These are phyloP conservation scores for Troides oblongomaculatus DNA, from an alignment of 2,888 invertebrate genomes.

Conservation along the genomic window DNA sequence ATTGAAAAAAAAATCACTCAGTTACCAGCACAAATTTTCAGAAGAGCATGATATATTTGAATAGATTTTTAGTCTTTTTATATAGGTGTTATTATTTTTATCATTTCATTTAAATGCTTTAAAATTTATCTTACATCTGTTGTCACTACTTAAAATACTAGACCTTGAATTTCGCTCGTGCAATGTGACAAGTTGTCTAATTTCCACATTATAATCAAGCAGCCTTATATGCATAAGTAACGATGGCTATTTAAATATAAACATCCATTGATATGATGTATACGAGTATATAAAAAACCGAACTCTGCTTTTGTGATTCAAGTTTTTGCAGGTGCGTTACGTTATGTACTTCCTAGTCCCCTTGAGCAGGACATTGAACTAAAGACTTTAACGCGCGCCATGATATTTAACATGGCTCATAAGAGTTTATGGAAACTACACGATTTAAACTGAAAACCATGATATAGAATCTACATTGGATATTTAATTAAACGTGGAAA, in stretches of 20 bases:
- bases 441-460: not conserved
- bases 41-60: not conserved
- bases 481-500: not conserved
- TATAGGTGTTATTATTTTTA: not conserved
- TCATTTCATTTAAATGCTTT: not conserved
- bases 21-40: not conserved
- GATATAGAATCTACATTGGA: not conserved
- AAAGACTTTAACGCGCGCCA: slow-evolving; percentile 53
- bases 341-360: slow-evolving; percentile 61
- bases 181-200: slow-evolving; percentile 62
- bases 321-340: slow-evolving; percentile 48
- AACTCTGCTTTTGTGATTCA: slow-evolving; percentile 42
- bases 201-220: slow-evolving; percentile 53
- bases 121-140: not conserved
- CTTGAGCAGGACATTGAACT: slow-evolving; percentile 54
- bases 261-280: slow-evolving; percentile 13
- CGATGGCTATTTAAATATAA: slow-evolving; percentile 53
- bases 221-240: slow-evolving; percentile 57
- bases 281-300: slow-evolving; percentile 11
- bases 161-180: slow-evolving; percentile 49
- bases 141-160: slow-evolving; percentile 38
- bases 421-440: slow-evolving; percentile 11
- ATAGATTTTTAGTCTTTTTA: not conserved
- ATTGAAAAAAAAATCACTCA: too few relatives aligned
- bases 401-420: slow-evolving; percentile 26